Evolutionary conservation across 1,140 invertebrate species (phyloP).

Genomic region (Megalonaias nervosa): DNA sequence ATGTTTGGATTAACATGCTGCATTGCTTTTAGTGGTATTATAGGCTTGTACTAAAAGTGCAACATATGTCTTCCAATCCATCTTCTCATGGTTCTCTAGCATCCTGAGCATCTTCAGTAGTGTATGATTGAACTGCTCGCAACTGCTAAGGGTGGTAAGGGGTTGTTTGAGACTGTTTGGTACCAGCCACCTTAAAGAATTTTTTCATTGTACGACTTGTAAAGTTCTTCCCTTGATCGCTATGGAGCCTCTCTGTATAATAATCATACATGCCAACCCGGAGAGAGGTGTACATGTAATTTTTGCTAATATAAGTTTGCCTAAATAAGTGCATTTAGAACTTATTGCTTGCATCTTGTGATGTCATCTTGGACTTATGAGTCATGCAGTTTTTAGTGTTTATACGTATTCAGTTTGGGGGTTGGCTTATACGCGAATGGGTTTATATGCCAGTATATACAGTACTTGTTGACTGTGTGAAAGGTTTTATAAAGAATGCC

Average conservation of each 20-base stretch:
- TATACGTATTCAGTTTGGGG: too few relatives aligned
- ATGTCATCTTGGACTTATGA: too few relatives aligned
- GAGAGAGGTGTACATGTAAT: too few relatives aligned
- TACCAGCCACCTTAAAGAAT: neutral
- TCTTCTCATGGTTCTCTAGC: slow-evolving; percentile 4
- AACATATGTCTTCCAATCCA: slow-evolving; percentile 6
- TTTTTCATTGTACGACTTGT: neutral
- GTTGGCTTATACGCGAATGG: too few relatives aligned
- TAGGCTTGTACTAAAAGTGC: slow-evolving; percentile 4
- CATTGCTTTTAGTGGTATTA: neutral
- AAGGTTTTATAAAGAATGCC: too few relatives aligned
- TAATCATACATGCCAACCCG: too few relatives aligned
- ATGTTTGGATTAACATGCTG: neutral
- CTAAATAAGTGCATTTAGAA: too few relatives aligned
- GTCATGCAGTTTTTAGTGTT: too few relatives aligned
- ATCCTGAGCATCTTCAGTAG: slow-evolving; percentile 3
- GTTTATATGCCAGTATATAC: too few relatives aligned
- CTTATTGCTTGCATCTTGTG: too few relatives aligned
- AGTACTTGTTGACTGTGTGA: too few relatives aligned
- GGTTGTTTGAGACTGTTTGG: neutral
- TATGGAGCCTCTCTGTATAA: neutral
- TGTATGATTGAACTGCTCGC: neutral
- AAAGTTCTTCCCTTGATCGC: slow-evolving; percentile 13
- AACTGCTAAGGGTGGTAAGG: slow-evolving; percentile 3
- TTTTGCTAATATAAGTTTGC: too few relatives aligned